Conservation (phyloP, 2,113 vertebrate species). For the Bagarius yarrelli region DNA sequence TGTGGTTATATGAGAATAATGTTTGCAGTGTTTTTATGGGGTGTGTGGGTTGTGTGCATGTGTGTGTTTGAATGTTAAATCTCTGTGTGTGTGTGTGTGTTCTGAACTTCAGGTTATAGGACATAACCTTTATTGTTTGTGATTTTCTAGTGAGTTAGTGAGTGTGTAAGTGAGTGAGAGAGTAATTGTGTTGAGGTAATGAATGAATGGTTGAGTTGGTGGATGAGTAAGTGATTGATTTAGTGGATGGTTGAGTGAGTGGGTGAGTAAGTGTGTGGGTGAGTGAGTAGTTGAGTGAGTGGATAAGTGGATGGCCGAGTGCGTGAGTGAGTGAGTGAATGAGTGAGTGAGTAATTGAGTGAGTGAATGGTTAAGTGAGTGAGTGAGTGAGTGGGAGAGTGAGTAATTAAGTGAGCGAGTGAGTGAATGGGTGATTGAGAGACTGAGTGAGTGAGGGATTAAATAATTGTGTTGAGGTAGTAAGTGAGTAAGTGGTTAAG, state of each 20-base stretch:
- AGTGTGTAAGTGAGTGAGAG: too few species aligned
- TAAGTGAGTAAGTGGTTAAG: not conserved
- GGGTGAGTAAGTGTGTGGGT: not conserved
- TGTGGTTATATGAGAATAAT: not conserved
- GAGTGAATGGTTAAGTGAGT: not conserved
- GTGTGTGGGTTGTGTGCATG: not conserved
- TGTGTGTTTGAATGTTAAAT: not conserved
- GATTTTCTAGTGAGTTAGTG: too few species aligned
- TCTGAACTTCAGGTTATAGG: too few species aligned
- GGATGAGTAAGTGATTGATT: too few species aligned
- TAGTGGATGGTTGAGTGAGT: too few species aligned
- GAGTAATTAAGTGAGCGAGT: not conserved
- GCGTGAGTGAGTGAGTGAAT: not conserved
- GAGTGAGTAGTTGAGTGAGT: not conserved
- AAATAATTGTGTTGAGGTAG: not conserved
- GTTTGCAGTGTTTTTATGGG: too few species aligned
- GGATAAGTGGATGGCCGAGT: not conserved
- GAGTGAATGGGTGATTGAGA: too few species aligned
- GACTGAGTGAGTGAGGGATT: not conserved
- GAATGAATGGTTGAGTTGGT: too few species aligned
- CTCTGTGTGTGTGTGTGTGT: conserved; percentile 17
- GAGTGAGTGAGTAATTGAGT: not conserved
- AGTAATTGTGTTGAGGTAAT: too few species aligned
- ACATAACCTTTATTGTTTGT: too few species aligned
- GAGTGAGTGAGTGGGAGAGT: not conserved